Base-by-base conservation (phyloP, 2,888 invertebrate species). In the Escarpia spicata region DNA sequence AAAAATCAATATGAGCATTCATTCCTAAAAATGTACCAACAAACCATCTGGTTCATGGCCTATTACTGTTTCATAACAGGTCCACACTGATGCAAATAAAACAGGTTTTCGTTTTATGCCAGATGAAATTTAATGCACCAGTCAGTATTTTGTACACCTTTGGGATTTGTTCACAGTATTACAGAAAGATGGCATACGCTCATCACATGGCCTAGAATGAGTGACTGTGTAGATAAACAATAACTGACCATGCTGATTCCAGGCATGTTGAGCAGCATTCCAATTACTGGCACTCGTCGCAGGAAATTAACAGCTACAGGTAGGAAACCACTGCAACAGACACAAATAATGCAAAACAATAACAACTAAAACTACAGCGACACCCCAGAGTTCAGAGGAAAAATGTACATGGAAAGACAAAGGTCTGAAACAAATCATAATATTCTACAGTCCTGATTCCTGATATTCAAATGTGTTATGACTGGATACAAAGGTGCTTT, bases 221-320 rank as follows among this genome's bases (percentile, higher is more conserved):
- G n/a, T 19, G 90, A 91, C 89, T 10, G 26, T 75, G 15, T 31
- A 31, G 52, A 90, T 91, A 15, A 8, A 90, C 90, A 3, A 12
- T 43, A 93, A 97, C 98, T 97, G 97, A 98, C 98, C 97, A 98
- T 97, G 97, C 98, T 98, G 94, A 99, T 98, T 93, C 98, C 98
- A 60, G 99, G 99, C 95, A 99, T 97, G 97, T 98, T 98, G 91
- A 99, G 97, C 92, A 99, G 95, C 12, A 98, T 98, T 31, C 99
- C 99, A 93, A 99, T 96, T 10, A 99, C 97, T 92, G 99, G 99
- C 93, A 99, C 98, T 97, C 99, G 97, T 95, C 99, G 97, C 94
- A 99, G 97, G 97, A 99, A 99, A 96, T 99, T 99, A 90, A 99
- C 97, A 90, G 98, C 99, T 10, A 99, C 98, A 43, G 99, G 99